Evolutionary conservation across 2,888 invertebrate genomes (phyloP).

Genomic region (Aspidapion aeneum): DNA sequence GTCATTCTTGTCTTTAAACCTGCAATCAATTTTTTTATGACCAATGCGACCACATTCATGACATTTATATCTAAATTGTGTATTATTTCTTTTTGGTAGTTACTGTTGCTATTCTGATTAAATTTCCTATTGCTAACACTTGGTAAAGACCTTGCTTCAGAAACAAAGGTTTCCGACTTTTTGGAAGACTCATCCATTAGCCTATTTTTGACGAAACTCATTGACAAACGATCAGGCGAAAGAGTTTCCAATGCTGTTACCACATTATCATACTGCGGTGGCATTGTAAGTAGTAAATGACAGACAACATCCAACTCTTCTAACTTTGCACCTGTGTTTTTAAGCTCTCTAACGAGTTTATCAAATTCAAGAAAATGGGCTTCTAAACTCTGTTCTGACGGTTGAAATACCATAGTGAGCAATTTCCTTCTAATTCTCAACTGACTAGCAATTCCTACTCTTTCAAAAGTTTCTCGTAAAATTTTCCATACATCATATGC

Average conservation of each 20-base stretch:
- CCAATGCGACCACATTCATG: not conserved
- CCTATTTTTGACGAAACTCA: slow-evolving; percentile 27
- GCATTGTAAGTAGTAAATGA: slow-evolving; percentile 29
- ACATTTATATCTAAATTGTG: not conserved
- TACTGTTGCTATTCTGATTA: not conserved
- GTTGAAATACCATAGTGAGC: slow-evolving; percentile 26
- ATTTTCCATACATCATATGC: too few species aligned
- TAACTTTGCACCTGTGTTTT: slow-evolving; percentile 28
- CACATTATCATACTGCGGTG: slow-evolving; percentile 25
- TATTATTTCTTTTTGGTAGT: not conserved
- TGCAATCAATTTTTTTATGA: not conserved
- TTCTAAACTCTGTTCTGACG: too few species aligned
- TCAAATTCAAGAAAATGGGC: too few species aligned
- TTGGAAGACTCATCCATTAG: too few species aligned
- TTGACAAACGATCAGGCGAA: too few species aligned
- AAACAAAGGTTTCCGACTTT: too few species aligned
- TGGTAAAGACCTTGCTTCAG: too few species aligned
- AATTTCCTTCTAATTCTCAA: slow-evolving; percentile 29
- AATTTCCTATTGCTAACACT: too few species aligned
- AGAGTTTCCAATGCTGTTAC: too few species aligned
- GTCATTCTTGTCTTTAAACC: too few species aligned
- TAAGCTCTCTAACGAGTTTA: slow-evolving; percentile 26
- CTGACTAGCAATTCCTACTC: slow-evolving; percentile 30
- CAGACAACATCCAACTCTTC: slow-evolving; percentile 30
- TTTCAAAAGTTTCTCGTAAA: too few species aligned